Conservation (phyloP, 2,113 vertebrate genomes). For the Spea bombifrons region DNA sequence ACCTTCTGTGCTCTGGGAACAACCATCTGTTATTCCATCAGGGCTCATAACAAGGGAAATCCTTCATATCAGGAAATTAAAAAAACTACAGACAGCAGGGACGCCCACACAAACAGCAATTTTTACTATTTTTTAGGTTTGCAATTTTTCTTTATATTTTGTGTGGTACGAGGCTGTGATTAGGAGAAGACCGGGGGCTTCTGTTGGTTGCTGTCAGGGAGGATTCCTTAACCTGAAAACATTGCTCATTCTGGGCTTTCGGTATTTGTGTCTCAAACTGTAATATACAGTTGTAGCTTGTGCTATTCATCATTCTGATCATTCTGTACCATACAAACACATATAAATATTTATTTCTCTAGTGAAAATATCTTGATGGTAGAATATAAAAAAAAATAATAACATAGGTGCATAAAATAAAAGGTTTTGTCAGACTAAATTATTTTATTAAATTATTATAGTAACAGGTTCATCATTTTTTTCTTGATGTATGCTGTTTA, state of each 20-base stretch:
- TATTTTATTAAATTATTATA: neutral
- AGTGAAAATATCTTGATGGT: neutral
- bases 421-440: neutral
- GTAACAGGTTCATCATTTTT: too few relatives aligned
- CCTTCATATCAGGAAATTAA: conserved; percentile 54
- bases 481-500: too few relatives aligned
- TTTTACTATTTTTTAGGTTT: conserved; percentile 39
- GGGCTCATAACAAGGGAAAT: conserved; percentile 56
- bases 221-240: conserved; percentile 7
- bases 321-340: neutral
- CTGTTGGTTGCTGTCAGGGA: conserved; percentile 31
- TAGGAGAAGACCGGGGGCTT: conserved; percentile 50
- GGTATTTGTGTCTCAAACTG: neutral
- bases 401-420: neutral
- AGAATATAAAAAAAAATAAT: neutral
- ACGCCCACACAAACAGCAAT: conserved; percentile 46
- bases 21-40: conserved; percentile 57
- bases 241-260: neutral
- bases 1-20: conserved; percentile 39
- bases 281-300: neutral
- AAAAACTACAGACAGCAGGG: conserved; percentile 50
- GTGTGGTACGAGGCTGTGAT: conserved; percentile 39
- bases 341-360: conserved; percentile 1
- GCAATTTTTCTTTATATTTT: conserved; percentile 50
- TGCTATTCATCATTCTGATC: conserved; percentile 4